phyloP scores from a whole-genome alignment of 2,113 vertebrate species.

The Phrynocephalus versicolor region DNA sequence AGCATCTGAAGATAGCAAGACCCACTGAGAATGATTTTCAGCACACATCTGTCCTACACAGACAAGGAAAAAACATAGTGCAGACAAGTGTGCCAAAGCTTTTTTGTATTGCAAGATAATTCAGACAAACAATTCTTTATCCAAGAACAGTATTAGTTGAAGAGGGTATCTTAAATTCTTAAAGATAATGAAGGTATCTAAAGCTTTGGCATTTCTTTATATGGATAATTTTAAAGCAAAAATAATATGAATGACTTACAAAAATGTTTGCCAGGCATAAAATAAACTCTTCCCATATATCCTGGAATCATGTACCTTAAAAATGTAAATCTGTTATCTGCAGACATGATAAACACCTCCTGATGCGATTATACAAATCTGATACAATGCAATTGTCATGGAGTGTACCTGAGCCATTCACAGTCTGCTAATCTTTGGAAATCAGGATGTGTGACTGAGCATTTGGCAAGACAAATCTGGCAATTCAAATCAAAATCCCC shows the following conservation, averaged over 20 bases:
- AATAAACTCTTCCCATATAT: neutral
- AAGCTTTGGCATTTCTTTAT: neutral
- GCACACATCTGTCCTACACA: neutral
- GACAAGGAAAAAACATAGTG: neutral
- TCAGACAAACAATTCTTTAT: neutral
- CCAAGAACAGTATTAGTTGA: neutral
- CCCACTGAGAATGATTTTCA: neutral
- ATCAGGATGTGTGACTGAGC: neutral
- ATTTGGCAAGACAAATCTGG: neutral
- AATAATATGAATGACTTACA: neutral
- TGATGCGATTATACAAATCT: neutral
- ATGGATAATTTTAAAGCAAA: constrained; percentile 25
- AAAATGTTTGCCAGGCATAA: neutral
- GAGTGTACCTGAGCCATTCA: neutral
- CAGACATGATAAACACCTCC: neutral
- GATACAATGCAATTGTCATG: neutral
- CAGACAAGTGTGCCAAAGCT: neutral
- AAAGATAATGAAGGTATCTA: neutral
- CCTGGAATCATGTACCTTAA: neutral
- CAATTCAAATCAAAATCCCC: neutral
- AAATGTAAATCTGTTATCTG: neutral
- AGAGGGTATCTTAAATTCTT: neutral
- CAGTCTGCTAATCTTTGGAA: neutral
- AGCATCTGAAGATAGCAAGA: neutral
- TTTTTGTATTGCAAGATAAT: neutral